Evolutionary conservation across 2,888 invertebrate genomes (phyloP), one percentile per base, ranked within the genome.

Genomic region (Hypselothyrea guttata): DNA sequence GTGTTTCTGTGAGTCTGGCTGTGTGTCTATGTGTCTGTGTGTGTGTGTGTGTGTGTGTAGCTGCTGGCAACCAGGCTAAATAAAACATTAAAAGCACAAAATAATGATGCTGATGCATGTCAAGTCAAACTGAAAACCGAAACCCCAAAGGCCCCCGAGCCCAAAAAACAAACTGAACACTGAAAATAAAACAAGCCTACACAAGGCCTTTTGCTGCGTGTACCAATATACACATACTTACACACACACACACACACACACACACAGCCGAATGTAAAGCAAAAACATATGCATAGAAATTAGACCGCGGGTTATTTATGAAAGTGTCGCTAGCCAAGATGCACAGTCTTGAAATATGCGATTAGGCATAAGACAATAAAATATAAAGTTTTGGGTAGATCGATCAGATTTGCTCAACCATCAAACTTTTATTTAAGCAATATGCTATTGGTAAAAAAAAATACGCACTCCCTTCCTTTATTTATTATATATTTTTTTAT

Each of bases 71-170:
- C 60, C 64, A 45, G 65, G 72, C 79, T 76, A 79, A 78, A 78
- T 78, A 78, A 79, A 78, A 78, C 79, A 78, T 78, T 78, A 78
- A 78, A 78, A 76, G 79, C 79, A 76, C 79, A 79, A 78, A 79
- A 78, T 78, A 78, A 78, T 78, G 79, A 78, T 78, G 77, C 77
- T 78, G 77, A 78, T 78, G 79, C 79, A 78, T 79, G 77, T 79
- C 77, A 77, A 79, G 77, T 70, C 77, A 76, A 78, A 78, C 76
- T 78, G 75, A 75, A 76, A 77, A 72, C 77, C 75, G 60, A 76
- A 77, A 67, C 72, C 79, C 77, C 79, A 75, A 79, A 72, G 75
- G 67, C 69, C 37, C 37, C 41, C 48, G 30, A 28, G 22, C 49
- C 42, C 46, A 41, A 37, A 37, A 15, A 30, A 22, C 40, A 15